Evolutionary conservation across 2,797 vertebrate genomes (phyloP).

Genomic region (Xenopus petersii): DNA sequence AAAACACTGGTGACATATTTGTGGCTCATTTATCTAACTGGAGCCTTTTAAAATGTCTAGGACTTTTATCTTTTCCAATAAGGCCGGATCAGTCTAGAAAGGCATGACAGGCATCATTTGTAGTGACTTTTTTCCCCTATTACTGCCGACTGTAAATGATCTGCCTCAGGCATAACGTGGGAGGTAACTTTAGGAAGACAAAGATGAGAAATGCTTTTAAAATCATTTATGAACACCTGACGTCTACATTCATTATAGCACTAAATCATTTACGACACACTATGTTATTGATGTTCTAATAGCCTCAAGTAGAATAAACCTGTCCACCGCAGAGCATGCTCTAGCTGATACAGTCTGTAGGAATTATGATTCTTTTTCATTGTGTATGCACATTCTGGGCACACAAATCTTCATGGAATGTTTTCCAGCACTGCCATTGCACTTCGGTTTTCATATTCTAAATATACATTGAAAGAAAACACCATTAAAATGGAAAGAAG

Average conservation of each 20-base stretch:
- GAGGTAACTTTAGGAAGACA: conserved; percentile 19
- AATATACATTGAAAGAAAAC: too few relatives aligned
- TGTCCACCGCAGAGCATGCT: neutral
- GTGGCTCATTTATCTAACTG: too few relatives aligned
- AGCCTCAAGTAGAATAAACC: neutral
- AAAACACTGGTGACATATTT: too few relatives aligned
- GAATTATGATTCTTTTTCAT: neutral
- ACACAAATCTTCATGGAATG: too few relatives aligned
- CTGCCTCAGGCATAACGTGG: conserved; percentile 26
- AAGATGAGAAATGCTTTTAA: conserved; percentile 8
- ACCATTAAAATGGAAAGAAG: too few relatives aligned
- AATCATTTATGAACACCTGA: conserved; percentile 24
- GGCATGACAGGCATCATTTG: conserved; percentile 23
- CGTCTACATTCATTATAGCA: conserved; percentile 8
- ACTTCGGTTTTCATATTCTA: too few relatives aligned
- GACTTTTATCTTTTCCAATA: conserved; percentile 17
- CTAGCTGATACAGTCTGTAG: neutral
- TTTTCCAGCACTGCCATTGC: too few relatives aligned
- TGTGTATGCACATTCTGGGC: neutral
- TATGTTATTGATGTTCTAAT: conserved; percentile 1
- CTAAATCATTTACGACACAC: neutral
- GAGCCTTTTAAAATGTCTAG: conserved; percentile 11
- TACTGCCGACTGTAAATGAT: conserved; percentile 27
- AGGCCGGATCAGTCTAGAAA: conserved; percentile 13
- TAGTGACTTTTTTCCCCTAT: conserved; percentile 16